These are phyloP conservation scores for Melinopterus prodromus DNA, from an alignment of 2,888 invertebrate species.

Conservation along the genomic window DNA sequence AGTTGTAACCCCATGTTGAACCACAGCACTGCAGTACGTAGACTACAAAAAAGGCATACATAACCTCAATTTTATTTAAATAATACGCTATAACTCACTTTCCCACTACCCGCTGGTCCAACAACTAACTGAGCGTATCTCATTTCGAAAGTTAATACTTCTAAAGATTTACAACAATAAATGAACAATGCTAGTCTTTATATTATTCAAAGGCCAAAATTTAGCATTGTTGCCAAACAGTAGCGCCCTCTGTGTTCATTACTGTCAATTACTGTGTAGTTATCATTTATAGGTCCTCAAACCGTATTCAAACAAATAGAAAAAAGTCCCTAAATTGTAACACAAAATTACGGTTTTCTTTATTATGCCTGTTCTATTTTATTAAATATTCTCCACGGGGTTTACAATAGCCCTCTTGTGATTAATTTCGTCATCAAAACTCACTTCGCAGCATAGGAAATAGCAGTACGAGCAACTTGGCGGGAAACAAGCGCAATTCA, in stretches of 20 bases:
- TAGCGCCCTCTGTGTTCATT: too few relatives aligned
- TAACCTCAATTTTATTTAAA: conserved; percentile 10
- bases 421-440: not conserved
- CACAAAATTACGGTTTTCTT: not conserved
- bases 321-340: not conserved
- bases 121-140: conserved; percentile 95
- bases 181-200: too few relatives aligned
- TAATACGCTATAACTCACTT: conserved; percentile 67
- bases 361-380: not conserved
- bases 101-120: conserved; percentile 97
- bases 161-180: too few relatives aligned
- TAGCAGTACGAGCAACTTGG: not conserved
- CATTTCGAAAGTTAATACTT: conserved; percentile 64
- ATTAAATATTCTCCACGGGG: not conserved
- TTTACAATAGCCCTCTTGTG: not conserved
- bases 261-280: too few relatives aligned
- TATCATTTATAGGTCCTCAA: too few relatives aligned
- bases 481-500: not conserved
- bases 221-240: too few relatives aligned
- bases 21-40: conserved; percentile 90
- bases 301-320: not conserved
- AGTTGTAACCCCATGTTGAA: conserved; percentile 81
- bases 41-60: conserved; percentile 69
- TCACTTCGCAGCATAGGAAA: not conserved
- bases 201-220: too few relatives aligned